Evolutionary conservation across 2,797 vertebrate genomes (phyloP), one percentile per base, ranked within the genome.

Genomic region (Ctenochaetus hawaiiensis): DNA sequence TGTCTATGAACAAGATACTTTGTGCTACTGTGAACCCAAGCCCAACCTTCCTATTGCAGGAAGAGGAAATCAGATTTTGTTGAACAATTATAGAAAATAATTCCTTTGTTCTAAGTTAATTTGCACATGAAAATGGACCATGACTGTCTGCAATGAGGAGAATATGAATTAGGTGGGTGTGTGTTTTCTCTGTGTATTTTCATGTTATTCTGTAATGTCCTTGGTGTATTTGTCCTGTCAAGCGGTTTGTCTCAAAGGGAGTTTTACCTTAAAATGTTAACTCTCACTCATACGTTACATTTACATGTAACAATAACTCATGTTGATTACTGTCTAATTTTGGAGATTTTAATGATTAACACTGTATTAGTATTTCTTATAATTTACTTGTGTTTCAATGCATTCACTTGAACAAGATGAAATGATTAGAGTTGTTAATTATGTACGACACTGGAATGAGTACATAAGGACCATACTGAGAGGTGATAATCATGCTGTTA

Each of bases 391-490:
- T 71, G 52, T 68, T 57, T 66, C 0, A 5, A 67, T 61, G 78
- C 61, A 9, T 64, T 83, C 20, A 71, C 65, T 89, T 87, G 83
- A 77, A 90, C 85, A 77, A 49, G 1, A 67, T 59, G 62, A 13
- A 30, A 0, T 0, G 44, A 53, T 16, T 6, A 14, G 41, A 65
- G 47, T 0, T 48, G 44, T 70, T n/a, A 16, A 8, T 65, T 7
- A 53, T 45, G 17, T 41, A 47, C 1, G 9, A 58, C 23, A 59
- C 43, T 59, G 30, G 62, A 63, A 18, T 48, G 48, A 63, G 44
- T 75, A 59, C 4, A 17, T 11, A 23, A 34, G 68, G 69, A 65
- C 22, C 72, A n/a, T 20, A 14, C 6, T 16, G 70, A 61, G 8
- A 8, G 54, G 30, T 70, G 51, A 44, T 72, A 59, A 67, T 80